Evolutionary conservation across 2,888 invertebrate genomes (phyloP), one percentile per base, ranked within the genome.

Genomic region (Platycheirus albimanus): DNA sequence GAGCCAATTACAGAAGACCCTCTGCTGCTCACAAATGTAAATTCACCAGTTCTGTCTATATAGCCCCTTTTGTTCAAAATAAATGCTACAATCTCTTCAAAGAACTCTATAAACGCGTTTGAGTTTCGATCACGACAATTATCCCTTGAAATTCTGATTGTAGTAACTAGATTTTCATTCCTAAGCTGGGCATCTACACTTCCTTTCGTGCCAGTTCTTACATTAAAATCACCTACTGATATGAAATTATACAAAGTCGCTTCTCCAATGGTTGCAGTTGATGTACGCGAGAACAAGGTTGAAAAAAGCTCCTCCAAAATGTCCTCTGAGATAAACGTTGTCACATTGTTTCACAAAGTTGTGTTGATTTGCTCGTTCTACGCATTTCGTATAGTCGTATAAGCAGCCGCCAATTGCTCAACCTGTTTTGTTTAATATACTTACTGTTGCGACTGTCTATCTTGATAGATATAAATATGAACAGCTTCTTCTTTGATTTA

Each of bases 321-420:
- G 3, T 13, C 28, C 49, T 47, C 47, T 47, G 5, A 24, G 11
- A 47, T 20, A 47, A 47, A 47, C 47, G 5, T 3, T 47, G 2
- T 20, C 20, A 47, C 10, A 19, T 1, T 47, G 20, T 4, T 47
- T 47, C 5, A n/a, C 7, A 47, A 24, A 24, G 28, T 20, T 47
- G 28, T 19, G 45, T 45, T 45, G 19, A 11, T 45, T 11, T 10
- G 19, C 3, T 13, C 2, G 11, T 45, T 45, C 43, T 17, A 19
- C 45, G 20, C 20, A 15, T 45, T 45, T 19, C 15, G n/a, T 45
- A 15, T 15, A 41, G 2, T 15, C 45, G 4, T 45, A 45, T 19
- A 45, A 17, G 8, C 45, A 45, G 45, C 84, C 13, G 41, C 41
- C 41, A 41, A 13, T 41, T 41, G 41, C 41, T 41, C 41, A 15